These are phyloP conservation scores for Microcebus murinus DNA, from an alignment of 2,113 vertebrate species.

Conservation along the genomic window DNA sequence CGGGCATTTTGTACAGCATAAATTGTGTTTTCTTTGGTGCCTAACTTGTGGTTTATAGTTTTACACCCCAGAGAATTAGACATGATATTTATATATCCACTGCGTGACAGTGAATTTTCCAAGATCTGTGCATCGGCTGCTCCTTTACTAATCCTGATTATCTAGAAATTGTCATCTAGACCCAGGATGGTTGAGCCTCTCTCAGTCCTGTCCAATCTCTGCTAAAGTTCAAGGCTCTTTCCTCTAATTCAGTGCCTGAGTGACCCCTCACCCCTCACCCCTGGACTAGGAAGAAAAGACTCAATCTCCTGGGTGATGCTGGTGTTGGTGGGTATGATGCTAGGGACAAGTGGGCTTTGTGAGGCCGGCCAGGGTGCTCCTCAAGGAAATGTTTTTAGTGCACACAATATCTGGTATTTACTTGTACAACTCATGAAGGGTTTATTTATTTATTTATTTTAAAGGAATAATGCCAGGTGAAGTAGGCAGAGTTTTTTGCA, in stretches of 20 bases:
- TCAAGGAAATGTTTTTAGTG: conserved; percentile 1
- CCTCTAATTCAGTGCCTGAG: neutral
- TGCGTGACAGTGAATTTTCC: neutral
- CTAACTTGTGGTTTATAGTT: neutral
- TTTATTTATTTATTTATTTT: neutral
- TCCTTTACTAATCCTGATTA: neutral
- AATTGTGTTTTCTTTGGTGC: neutral
- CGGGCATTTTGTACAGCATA: neutral
- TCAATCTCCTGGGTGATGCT: neutral
- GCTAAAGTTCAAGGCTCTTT: neutral
- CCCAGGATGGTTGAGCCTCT: neutral
- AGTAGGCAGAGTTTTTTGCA: neutral
- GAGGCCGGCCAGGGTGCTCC: neutral
- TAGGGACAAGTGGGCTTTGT: neutral
- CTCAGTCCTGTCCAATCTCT: neutral
- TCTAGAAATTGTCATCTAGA: neutral
- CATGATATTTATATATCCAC: neutral
- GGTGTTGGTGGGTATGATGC: neutral
- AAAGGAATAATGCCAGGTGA: neutral
- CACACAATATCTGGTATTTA: neutral
- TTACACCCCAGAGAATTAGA: conserved; percentile 13
- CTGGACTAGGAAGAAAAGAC: neutral
- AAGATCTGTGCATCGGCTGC: neutral
- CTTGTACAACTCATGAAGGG: neutral
- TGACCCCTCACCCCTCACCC: too few relatives aligned